Percentiles rank a stretch among this genome's conserved stretches.
phyloP scores from a whole-genome alignment of 2,113 vertebrate species.

The Sula dactylatra region DNA sequence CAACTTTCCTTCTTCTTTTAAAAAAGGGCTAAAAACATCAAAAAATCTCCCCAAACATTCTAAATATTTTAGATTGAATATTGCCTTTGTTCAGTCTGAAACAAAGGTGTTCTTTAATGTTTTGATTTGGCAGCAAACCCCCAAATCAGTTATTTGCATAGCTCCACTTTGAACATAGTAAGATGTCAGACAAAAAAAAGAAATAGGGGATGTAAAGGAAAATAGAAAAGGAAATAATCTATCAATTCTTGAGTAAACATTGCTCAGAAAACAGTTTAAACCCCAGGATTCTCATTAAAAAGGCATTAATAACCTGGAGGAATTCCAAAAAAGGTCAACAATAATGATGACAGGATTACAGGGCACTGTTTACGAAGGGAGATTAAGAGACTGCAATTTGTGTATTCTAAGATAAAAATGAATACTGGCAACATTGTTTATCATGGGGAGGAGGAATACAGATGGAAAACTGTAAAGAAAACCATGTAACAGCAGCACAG shows the following conservation, averaged over 20 bases:
- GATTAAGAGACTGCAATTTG: slow-evolving; percentile 42
- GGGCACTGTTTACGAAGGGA: slow-evolving; percentile 22
- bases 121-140: not conserved
- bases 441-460: not conserved
- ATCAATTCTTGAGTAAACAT: slow-evolving; percentile 24
- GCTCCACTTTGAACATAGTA: not conserved
- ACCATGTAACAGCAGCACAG: not conserved
- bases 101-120: not conserved
- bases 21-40: not conserved
- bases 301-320: slow-evolving; percentile 48
- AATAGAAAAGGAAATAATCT: slow-evolving; percentile 30
- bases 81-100: not conserved
- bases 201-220: not conserved
- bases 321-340: slow-evolving; percentile 51
- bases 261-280: slow-evolving; percentile 35
- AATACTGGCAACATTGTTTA: not conserved
- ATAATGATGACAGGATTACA: slow-evolving; percentile 27
- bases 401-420: slow-evolving; percentile 33
- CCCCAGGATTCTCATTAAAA: slow-evolving; percentile 39
- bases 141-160: not conserved
- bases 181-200: slow-evolving; percentile 6
- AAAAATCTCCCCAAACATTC: not conserved
- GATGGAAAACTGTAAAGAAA: not conserved
- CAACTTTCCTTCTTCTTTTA: not conserved
- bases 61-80: not conserved